A percentile compares a stretch with the other conserved stretches of the same genome.
These are phyloP conservation scores for Diplodus puntazzo DNA, from an alignment of 2,797 vertebrate species.

Conservation along the genomic window DNA sequence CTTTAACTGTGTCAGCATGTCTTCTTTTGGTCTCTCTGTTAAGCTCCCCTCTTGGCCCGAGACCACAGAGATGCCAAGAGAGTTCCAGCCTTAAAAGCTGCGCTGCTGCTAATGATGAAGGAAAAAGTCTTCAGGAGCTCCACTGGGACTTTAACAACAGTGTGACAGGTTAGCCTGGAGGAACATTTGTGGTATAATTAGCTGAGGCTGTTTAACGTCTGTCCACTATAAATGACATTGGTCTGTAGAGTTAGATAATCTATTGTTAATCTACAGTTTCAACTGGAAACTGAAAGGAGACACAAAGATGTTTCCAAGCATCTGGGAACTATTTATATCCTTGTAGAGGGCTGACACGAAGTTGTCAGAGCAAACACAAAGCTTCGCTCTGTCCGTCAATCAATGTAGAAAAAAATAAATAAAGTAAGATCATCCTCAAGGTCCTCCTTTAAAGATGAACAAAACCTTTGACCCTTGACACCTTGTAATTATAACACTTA, in stretches of 20 bases:
- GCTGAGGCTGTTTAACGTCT: background rate
- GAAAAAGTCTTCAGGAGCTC: slow-evolving; percentile 6
- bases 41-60: background rate
- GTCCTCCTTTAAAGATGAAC: too few relatives aligned
- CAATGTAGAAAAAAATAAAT: background rate
- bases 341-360: background rate
- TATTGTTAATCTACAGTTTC: background rate
- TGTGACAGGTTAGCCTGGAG: too few relatives aligned
- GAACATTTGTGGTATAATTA: background rate
- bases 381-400: background rate
- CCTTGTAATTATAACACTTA: too few relatives aligned
- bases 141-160: slow-evolving; percentile 8
- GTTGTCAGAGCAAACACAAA: background rate
- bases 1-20: slow-evolving; percentile 10
- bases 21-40: background rate
- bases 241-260: too few relatives aligned
- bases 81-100: slow-evolving; percentile 2
- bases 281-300: slow-evolving; percentile 20
- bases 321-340: background rate
- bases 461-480: too few relatives aligned
- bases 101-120: slow-evolving; percentile 22
- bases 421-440: background rate
- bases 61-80: background rate
- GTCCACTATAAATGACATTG: background rate
- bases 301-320: slow-evolving; percentile 40